Base-by-base conservation (phyloP, 1,140 invertebrate genomes). In the Liolophura sinensis region DNA sequence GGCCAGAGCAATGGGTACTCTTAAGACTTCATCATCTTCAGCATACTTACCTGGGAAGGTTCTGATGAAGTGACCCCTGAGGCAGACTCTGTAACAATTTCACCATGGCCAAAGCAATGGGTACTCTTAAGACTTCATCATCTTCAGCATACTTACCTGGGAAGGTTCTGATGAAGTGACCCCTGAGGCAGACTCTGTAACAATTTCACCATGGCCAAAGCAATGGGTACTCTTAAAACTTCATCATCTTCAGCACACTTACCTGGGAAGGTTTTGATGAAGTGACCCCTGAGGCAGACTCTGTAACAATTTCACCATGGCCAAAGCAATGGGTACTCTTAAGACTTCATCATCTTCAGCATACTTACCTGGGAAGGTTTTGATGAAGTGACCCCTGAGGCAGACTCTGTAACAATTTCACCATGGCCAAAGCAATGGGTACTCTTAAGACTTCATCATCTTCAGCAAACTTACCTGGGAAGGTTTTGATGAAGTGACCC, bases 51-150 rank as follows among this genome's bases (percentile, higher is more conserved):
- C 91, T 90, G 40, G 93, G 90, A 49, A 98, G 82, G 85, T 94
- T 92, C 58, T 87, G 82, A 49, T 92, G 88, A 18, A 97, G 77
- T 31, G 94, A 76, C 82, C 66, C 88, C 83, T 69, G 88, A 51
- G 96, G 96, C 48, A 99, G 85, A 73, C 92, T 99, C 78, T 91
- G 76, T 97, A 93, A 14, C 99, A 79, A 22, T 79, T 97, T 97
- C 0, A 98, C 92, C 70, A 97, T 87, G 0, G 96, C 95, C 49
- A 98, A 82, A 1, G 95, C 94, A 71, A 99, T 90, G 0, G 97
- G 96, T 15, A 98, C 92, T 64, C 93, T 87, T 64, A 94, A 84
- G 71, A 98, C 90, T 78, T 98, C 95, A 70, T 96, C 92, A 75
- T 97, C 94, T 67, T 89, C 88, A 46, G 83, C 46, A 40, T 64